Conservation (phyloP, 1,140 invertebrate genomes). For the Hyphantria cunea region DNA sequence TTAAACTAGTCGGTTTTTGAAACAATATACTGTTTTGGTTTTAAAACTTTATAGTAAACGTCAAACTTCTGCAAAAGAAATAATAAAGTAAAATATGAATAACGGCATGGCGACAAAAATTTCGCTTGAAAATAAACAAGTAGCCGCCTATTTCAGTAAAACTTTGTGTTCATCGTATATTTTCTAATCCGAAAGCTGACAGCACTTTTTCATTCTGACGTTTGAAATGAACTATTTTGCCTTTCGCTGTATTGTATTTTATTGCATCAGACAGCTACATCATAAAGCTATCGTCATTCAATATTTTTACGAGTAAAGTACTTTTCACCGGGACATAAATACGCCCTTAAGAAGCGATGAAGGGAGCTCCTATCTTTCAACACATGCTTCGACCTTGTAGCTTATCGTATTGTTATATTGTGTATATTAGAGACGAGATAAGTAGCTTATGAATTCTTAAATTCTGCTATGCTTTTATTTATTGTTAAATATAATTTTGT, state of each 20-base stretch:
- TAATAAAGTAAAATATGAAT: conserved; percentile 24
- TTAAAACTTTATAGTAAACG: no score
- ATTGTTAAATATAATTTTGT: no score
- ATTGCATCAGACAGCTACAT: conserved; percentile 3
- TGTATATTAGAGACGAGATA: no score
- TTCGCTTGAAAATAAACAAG: conserved; percentile 18
- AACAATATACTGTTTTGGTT: no score
- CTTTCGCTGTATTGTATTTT: conserved; percentile 16
- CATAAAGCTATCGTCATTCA: conserved; percentile 20
- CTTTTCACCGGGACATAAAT: conserved; percentile 1
- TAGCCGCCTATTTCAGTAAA: neutral
- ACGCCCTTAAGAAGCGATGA: neutral
- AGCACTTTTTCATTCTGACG: conserved; percentile 27
- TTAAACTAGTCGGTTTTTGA: no score
- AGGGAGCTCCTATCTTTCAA: neutral
- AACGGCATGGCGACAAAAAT: conserved; percentile 3
- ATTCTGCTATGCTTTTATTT: no score
- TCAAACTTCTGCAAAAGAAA: neutral
- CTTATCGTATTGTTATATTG: no score
- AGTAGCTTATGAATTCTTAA: no score
- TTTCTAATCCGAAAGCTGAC: conserved; percentile 29
- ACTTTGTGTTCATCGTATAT: conserved; percentile 23
- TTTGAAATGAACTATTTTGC: conserved; percentile 29
- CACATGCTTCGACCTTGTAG: no score
- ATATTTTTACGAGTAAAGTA: conserved; percentile 17